Evolutionary conservation across 2,797 vertebrate genomes (phyloP), one percentile per base, ranked within the genome.

Genomic region (Vespertilio murinus): DNA sequence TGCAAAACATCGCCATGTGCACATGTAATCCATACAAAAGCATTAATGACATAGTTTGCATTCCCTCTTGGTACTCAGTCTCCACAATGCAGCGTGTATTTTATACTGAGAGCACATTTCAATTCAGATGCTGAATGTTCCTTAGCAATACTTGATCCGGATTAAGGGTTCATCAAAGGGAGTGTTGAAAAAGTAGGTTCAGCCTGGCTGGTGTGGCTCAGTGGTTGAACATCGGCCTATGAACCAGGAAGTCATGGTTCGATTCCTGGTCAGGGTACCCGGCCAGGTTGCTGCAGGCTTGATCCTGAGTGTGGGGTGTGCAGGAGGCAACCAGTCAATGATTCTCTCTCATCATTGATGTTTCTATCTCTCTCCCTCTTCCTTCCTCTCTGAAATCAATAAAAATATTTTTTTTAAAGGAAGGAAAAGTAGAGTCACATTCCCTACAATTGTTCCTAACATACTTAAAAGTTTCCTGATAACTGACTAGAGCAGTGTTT

Each of bases 151-250:
- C 61, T 80, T 54, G 71, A 78, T 95, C 90, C 91, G 18, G 87
- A 88, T 93, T 85, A 92, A 87, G 81, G 95, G 71, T 95, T 95
- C n/a, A 35, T 91, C 91, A 95, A 96, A 93, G 14, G 45, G 86
- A 74, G 78, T 93, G 84, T 92, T 92, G 78, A 93, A 92, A 93
- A 93, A 84, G 88, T 71, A 91, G 93, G 90, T 94, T 95, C 78
- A n/a, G 28, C 12, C 5, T 30, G 25, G 59, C 23, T 2, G 28
- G 59, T 28, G 12, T 61, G 59, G 28, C 59, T 61, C 59, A 14
- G 59, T 30, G 59, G 12, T 61, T 61, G 28, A 61, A 30, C 25
- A 25, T 61, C 2, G 9, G 6, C 28, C 59, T 61, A 30, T 61
- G 28, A 14, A 61, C 56, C 59, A 30, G 59, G 59, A 30, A 12